These are phyloP conservation scores for Limosa lapponica DNA, from an alignment of 2,797 vertebrate species.

Conservation along the genomic window DNA sequence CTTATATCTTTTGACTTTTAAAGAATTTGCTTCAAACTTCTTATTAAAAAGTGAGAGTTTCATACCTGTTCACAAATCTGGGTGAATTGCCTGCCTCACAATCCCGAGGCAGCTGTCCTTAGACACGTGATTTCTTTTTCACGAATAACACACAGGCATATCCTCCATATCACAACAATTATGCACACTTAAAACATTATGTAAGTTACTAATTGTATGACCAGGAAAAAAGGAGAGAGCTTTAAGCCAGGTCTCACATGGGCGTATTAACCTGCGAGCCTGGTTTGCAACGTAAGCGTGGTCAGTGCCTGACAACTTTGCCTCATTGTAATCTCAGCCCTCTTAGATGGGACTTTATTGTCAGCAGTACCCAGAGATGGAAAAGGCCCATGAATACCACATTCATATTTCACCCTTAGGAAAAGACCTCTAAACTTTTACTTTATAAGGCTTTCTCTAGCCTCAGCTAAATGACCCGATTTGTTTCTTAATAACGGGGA, in stretches of 20 bases:
- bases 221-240: background rate
- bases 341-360: background rate
- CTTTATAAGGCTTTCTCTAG: slow-evolving; percentile 8
- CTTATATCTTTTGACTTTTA: background rate
- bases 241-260: background rate
- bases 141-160: background rate
- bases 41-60: background rate
- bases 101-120: background rate
- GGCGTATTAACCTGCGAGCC: background rate
- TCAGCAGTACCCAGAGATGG: background rate
- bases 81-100: background rate
- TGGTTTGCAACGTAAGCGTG: background rate
- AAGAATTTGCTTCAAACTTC: background rate
- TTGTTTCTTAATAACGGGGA: background rate
- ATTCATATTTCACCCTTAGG: background rate
- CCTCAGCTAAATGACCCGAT: background rate
- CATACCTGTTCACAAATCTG: background rate
- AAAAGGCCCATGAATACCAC: background rate
- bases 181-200: background rate
- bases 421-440: background rate
- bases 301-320: background rate
- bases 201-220: background rate
- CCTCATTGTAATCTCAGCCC: background rate
- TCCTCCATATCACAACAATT: background rate
- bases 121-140: background rate